Conservation (phyloP, 2,797 vertebrate genomes). For the Melopsittacus undulatus region DNA sequence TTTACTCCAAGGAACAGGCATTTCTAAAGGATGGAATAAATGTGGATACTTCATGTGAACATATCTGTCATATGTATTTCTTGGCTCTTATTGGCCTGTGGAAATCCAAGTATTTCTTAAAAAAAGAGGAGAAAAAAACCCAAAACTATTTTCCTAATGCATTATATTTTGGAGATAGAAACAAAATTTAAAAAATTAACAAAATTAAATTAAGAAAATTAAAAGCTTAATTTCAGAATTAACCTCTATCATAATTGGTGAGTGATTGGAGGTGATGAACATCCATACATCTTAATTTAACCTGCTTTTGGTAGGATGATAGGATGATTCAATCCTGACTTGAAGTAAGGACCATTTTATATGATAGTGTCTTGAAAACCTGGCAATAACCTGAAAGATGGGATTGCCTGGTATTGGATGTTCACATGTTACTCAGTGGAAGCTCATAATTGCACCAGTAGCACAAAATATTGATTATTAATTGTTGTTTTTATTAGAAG, state of each 20-base stretch:
- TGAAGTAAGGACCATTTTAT: not conserved
- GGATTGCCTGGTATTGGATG: not conserved
- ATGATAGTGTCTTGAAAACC: not conserved
- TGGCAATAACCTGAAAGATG: not conserved
- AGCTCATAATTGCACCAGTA: not conserved
- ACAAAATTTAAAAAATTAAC: not conserved
- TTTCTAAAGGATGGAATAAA: not conserved
- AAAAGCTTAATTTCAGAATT: not conserved
- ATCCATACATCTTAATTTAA: not conserved
- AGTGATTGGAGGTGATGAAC: not conserved
- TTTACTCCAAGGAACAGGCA: not conserved
- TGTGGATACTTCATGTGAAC: not conserved
- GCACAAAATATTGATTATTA: not conserved
- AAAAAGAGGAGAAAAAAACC: not conserved
- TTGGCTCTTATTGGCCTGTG: not conserved
- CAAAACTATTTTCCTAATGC: not conserved
- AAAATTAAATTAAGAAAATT: not conserved
- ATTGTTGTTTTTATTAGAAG: not conserved
- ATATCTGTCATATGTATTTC: not conserved
- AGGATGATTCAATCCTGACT: not conserved
- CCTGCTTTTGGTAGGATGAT: not conserved
- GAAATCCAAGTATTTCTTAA: not conserved
- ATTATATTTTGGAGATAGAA: not conserved
- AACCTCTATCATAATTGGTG: not conserved
- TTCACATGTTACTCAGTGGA: not conserved